Evolutionary conservation across 1,140 invertebrate species (phyloP), one percentile per base, ranked within the genome.

Genomic region (Mycetomoellerius zeteki): DNA sequence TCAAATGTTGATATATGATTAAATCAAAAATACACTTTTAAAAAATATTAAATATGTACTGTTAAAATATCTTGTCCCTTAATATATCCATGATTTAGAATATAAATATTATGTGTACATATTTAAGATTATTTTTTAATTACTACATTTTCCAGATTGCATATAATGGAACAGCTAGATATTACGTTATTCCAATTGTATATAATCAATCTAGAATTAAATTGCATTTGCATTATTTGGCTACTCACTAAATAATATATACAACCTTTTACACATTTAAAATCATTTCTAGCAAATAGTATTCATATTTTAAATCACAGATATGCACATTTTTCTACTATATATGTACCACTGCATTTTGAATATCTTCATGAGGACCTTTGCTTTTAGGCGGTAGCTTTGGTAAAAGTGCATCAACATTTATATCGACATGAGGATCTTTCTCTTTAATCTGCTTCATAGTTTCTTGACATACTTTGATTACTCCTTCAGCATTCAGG

Each of bases 271-370:
- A 1, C 27, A 65, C 3, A 33, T 65, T 37, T 10, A 65, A 65
- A 12, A 65, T 33, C 30, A 75, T 96, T 0, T 65, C 95, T 95
- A 30, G 95, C 91, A 94, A 54, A 93, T 88, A 16, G 97, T 94
- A 90, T 97, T 97, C 0, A 94, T 92, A 75, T 96, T 95, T 92
- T 97, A 97, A 93, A 97, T 97, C 16, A 96, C 58, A 7, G 3
- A 76, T 58, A 43, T 5, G 6, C 3, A 24, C 0, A 43, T 19
- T 50, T 50, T 50, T 4, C n/a, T 16, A 5, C 0, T 43, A 43
- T 43, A 56, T 37, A 19, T 10, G n/a, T 85, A 93, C 92, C 58
- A 67, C 73, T n/a, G 91, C 50, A 16, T 56, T 54, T 54, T 89
- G 21, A 86, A 92, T 91, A 54, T 89, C 21, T 56, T 86, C 86